Base-by-base conservation (phyloP, 2,888 invertebrate genomes). In the Bellardia pandia region DNA sequence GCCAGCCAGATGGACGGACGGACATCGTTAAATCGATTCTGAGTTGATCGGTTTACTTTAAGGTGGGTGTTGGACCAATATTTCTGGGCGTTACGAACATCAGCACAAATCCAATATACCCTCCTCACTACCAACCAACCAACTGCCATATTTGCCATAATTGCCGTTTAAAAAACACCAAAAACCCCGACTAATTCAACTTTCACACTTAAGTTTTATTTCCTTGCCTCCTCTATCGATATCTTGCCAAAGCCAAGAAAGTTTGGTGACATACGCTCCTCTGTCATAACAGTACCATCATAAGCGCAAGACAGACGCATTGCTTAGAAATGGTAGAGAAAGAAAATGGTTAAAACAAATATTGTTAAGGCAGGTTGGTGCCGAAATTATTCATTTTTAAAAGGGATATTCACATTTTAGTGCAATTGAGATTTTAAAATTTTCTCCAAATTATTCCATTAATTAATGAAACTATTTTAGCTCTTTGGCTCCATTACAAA, bases 161-260 rank as follows among this genome's bases (percentile, higher is more conserved):
- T 37, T 37, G 8, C 2, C 37, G n/a, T 9, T 69, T 30, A 11
- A 9, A 9, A 58, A 51, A 69, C 51, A 14, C 11, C 16, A 66
- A 66, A 71, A 62, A 71, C 8, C 42, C 53, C 30, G 37, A 53
- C 72, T 16, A 72, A 80, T 72, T 72, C 64, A 74, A 72, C 80
- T 74, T 80, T 80, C 72, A 80, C 72, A 80, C 79, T 72, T 51
- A 72, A 40, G 9, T 37, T 37, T 37, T 14, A 8, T 9, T 9
- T 7, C 8, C 8, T 37, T 14, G 1, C 60, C 7, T 23, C 23
- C 23, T 1, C 14, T 11, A 5, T 13, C 6, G 11, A 58, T 9
- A 5, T 37, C 13, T 37, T 60, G 3, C 6, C 37, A 37, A 33
- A 60, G 16, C 48, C 33, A 74, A 56, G 23, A 56, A 56, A 68